Evolutionary conservation across 2,797 vertebrate genomes (phyloP), one percentile per base, ranked within the genome.

Genomic region (Gouania willdenowi): DNA sequence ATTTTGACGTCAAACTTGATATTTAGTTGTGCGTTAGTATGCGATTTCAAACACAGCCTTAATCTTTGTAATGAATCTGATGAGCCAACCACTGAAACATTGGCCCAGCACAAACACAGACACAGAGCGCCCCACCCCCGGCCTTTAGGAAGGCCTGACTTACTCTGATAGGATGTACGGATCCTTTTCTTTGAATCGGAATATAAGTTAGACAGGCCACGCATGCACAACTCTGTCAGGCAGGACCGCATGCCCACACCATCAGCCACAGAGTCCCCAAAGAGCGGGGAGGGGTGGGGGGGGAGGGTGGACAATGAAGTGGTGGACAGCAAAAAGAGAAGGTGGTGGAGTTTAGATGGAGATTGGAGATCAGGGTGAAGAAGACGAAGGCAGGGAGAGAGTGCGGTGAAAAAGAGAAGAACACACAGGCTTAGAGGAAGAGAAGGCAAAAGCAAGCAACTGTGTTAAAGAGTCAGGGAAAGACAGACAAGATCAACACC

Each of bases 131-230:
- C 71, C 54, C 51, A 52, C 32, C 60, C 71, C 54, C 51, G 52
- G 51, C 66, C 58, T 70, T 62, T 12, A 63, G 64, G 48, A 64
- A 72, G 73, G 72, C 77, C 76, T 73, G 80, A 98, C 96, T 98
- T 97, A 98, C 96, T 98, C 94, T 97, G 94, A 85, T 96, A 94
- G 70, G 95, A 98, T 83, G 94, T 96, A 93, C 93, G 94, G 89
- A 96, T 96, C 92, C 94, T 91, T 97, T 98, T 98, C 95, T 96
- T 97, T 94, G 95, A 95, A 94, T 98, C 94, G 80, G 95, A 96
- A 90, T 97, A 97, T 92, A 98, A 93, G 92, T 91, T 97, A 96
- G 94, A 95, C 86, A 98, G 93, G 89, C 95, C 94, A 67, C 95
- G 94, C 94, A 98, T 97, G 94, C 95, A 94, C 96, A 94, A 87